Percentiles rank a stretch among this genome's conserved stretches.
Evolutionary conservation across 2,888 invertebrate genomes (phyloP).

Genomic region (Toxonevra muliebris): DNA sequence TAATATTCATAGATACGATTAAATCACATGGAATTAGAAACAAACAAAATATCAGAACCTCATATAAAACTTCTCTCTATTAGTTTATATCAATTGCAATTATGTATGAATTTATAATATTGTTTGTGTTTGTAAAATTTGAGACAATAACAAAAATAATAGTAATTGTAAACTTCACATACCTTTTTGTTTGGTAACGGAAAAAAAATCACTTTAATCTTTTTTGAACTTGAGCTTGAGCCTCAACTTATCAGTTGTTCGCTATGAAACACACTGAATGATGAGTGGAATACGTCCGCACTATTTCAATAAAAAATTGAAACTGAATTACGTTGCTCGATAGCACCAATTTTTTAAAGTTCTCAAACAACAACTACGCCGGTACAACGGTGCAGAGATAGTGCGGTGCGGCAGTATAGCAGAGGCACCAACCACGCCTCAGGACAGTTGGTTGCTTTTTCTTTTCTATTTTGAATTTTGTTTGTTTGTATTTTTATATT

Average conservation of each 20-base stretch:
- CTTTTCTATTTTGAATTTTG: background rate
- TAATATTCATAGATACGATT: too few species aligned
- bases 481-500: background rate
- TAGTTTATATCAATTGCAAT: too few species aligned
- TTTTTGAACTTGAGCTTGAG: too few species aligned
- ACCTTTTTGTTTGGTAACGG: background rate
- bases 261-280: conserved; percentile 14
- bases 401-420: background rate
- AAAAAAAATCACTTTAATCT: background rate
- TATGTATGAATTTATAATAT: too few species aligned
- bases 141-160: too few species aligned
- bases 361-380: background rate
- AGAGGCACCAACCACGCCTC: background rate
- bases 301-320: conserved; percentile 9
- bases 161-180: background rate
- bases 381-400: background rate
- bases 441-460: background rate
- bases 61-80: too few species aligned
- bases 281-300: conserved; percentile 2
- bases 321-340: conserved; percentile 1
- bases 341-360: conserved; percentile 5
- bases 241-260: conserved; percentile 6
- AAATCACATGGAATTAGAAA: too few species aligned
- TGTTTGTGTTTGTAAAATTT: too few species aligned
- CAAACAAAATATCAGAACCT: too few species aligned